These are phyloP conservation scores for Notolabrus celidotus DNA, from an alignment of 2,797 vertebrate genomes.

Conservation along the genomic window DNA sequence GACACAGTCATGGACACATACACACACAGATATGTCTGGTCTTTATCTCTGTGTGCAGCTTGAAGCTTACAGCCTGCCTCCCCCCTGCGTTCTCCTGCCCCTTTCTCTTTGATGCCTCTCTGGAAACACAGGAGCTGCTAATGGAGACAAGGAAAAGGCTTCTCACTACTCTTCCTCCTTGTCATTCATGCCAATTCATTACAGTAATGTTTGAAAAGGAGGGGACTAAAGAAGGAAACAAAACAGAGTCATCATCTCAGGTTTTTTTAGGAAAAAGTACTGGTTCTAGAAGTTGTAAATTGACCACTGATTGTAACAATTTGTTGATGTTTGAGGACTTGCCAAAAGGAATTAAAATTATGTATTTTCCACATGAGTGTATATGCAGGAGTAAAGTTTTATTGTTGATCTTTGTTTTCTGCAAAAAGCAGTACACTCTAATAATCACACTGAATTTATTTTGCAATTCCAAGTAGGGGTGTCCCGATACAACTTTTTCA, in stretches of 20 bases:
- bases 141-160: conserved; percentile 76
- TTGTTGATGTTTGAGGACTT: conserved; percentile 38
- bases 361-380: conserved; percentile 15
- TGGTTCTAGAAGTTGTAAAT: conserved; percentile 41
- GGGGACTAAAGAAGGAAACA: not conserved
- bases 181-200: conserved; percentile 75
- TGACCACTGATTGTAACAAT: conserved; percentile 30
- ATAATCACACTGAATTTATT: too few relatives aligned
- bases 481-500: too few relatives aligned
- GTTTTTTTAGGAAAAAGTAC: conserved; percentile 26
- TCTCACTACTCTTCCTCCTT: conserved; percentile 65
- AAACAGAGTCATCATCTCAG: conserved; percentile 39
- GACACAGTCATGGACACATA: conserved; percentile 47
- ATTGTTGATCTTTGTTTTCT: conserved; percentile 23
- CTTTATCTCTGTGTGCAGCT: conserved; percentile 87
- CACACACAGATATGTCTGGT: conserved; percentile 74
- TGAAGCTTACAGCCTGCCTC: conserved; percentile 78
- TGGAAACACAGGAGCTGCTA: conserved; percentile 79
- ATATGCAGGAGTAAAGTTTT: conserved; percentile 3
- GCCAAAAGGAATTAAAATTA: conserved; percentile 2
- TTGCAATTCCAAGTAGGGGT: too few relatives aligned
- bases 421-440: too few relatives aligned
- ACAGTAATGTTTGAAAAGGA: conserved; percentile 59
- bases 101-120: conserved; percentile 76
- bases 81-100: conserved; percentile 63